Evolutionary conservation across 2,113 vertebrate genomes (phyloP).

Genomic region (Actenoides hombroni): DNA sequence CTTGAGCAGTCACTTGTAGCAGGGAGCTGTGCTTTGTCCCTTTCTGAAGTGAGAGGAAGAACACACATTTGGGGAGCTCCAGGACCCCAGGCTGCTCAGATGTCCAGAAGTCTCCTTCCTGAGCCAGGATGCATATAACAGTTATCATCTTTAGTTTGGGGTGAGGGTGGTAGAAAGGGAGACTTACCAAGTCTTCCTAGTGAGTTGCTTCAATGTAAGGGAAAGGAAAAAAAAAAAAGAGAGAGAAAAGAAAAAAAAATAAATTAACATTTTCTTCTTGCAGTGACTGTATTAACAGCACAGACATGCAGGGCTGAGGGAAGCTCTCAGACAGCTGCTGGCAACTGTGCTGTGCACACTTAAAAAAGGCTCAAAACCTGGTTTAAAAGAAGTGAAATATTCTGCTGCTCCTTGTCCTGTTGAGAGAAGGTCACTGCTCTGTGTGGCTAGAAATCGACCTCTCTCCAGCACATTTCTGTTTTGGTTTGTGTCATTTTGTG

Average conservation of each 20-base stretch:
- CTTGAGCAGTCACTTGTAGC: background rate
- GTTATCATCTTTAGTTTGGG: background rate
- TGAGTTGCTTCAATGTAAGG: background rate
- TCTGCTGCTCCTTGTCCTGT: background rate
- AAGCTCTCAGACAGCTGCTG: background rate
- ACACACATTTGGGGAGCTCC: background rate
- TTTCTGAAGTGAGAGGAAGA: background rate
- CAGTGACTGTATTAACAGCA: background rate
- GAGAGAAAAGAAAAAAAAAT: background rate
- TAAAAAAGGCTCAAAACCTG: background rate
- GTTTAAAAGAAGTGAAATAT: background rate
- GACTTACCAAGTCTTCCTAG: background rate
- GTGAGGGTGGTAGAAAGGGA: too few relatives aligned
- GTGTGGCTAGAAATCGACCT: background rate
- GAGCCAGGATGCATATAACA: background rate
- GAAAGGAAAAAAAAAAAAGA: background rate
- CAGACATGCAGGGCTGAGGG: background rate
- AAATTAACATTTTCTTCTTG: background rate
- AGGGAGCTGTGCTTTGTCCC: background rate
- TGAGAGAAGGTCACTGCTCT: background rate
- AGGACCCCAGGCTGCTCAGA: background rate
- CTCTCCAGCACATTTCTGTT: background rate
- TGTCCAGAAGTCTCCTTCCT: background rate
- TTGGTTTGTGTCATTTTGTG: background rate
- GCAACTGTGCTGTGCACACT: fast-evolving